Evolutionary conservation across 2,888 invertebrate species (phyloP), one percentile per base, ranked within the genome.

Genomic region (Drosophila nigricruria): DNA sequence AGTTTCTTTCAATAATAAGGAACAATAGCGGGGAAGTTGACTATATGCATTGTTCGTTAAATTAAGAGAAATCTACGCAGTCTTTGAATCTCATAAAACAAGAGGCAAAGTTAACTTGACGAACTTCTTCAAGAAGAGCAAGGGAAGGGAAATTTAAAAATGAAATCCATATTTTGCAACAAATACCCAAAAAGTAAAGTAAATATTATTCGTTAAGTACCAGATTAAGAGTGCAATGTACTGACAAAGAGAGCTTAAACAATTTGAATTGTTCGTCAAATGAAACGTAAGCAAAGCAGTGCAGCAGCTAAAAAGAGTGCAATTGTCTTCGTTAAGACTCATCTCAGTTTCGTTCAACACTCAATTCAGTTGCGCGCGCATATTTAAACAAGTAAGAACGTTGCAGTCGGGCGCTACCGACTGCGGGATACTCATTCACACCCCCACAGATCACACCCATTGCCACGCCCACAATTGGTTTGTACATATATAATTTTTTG

Each of bases 331-430:
- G 12, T 32, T 12, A n/a, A 47, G 54, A 20, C 38, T 52, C 58
- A 59, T 32, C 18, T 30, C 6, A 25, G 43, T 16, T 62, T 30
- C 32, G 34, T 18, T 25, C 23, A 20, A 56, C 63, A 71, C 49
- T 80, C 4, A 73, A 85, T 82, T 85, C 78, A 78, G 54, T 63
- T 61, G 74, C 58, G 38, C 52, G 63, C 77, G 80, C 74, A 59
- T 59, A 14, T 49, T 49, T 32, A 1, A 49, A 49, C n/a, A n/a
- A n/a, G n/a, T n/a, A n/a, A n/a, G n/a, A n/a, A n/a, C n/a, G n/a
- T n/a, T n/a, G n/a, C n/a, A n/a, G n/a, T n/a, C n/a, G n/a, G n/a
- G n/a, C n/a, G n/a, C n/a, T n/a, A n/a, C n/a, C n/a, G n/a, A n/a
- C n/a, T n/a, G n/a, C n/a, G n/a, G n/a, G n/a, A n/a, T n/a, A n/a